phyloP scores from a whole-genome alignment of 2,797 vertebrate species.

The Chelidonichthys spinosus region DNA sequence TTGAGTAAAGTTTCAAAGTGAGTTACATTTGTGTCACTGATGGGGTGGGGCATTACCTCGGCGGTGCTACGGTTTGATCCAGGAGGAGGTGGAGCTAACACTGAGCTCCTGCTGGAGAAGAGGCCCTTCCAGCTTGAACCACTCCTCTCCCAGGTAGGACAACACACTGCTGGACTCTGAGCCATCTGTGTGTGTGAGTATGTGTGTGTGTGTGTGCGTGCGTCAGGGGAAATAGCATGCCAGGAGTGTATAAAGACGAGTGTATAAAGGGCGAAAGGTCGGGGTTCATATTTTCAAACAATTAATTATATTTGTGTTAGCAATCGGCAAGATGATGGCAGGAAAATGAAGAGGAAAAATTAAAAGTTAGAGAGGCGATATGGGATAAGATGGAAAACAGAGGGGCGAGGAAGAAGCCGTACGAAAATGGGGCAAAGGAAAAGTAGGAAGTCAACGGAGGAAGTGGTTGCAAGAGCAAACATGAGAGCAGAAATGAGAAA shows the following conservation, averaged over 20 bases:
- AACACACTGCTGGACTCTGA: conserved; percentile 78
- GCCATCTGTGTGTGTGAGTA: conserved; percentile 56
- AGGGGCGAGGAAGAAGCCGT: background rate
- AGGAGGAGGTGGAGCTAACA: conserved; percentile 85
- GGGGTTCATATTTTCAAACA: conserved; percentile 20
- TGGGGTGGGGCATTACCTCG: conserved; percentile 62
- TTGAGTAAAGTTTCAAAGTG: background rate
- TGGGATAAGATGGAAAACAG: background rate
- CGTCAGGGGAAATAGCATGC: conserved; percentile 10
- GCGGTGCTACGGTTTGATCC: conserved; percentile 85
- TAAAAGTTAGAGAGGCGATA: background rate
- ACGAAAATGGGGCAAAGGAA: background rate
- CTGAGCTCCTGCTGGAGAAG: conserved; percentile 87
- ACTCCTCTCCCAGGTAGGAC: conserved; percentile 79
- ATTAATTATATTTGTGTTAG: conserved; percentile 18
- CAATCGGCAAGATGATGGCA: conserved; percentile 4
- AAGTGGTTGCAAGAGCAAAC: background rate
- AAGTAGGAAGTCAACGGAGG: conserved; percentile 12
- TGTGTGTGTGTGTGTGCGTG: conserved; percentile 20
- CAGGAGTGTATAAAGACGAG: conserved; percentile 10
- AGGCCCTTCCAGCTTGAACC: conserved; percentile 82
- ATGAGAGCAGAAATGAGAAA: conserved; percentile 25
- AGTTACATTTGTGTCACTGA: background rate
- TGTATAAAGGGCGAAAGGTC: conserved; percentile 16
- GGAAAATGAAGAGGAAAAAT: conserved; percentile 19